These are phyloP conservation scores for Columba janthina DNA, from an alignment of 2,113 vertebrate species.

Conservation along the genomic window DNA sequence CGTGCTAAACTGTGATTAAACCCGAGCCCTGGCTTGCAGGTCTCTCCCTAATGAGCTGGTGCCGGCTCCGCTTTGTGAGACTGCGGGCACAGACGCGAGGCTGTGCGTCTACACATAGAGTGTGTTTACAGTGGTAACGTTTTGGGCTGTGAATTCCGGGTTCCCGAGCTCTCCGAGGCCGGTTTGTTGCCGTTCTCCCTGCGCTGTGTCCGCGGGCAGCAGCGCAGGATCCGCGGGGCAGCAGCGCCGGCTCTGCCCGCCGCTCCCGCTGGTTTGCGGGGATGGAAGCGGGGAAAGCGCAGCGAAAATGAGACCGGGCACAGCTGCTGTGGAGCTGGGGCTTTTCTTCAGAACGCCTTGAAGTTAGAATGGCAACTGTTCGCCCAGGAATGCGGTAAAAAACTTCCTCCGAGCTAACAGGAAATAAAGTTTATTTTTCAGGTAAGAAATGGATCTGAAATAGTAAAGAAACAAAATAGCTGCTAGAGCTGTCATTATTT, in stretches of 20 bases:
- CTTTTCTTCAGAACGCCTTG: rapidly evolving
- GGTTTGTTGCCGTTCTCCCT: rapidly evolving
- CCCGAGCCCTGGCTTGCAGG: background rate
- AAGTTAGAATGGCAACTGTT: background rate
- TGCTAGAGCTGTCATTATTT: background rate
- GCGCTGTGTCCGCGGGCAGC: background rate
- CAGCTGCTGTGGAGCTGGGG: rapidly evolving
- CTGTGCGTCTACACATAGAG: rapidly evolving
- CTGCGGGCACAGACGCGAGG: rapidly evolving
- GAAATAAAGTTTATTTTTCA: background rate
- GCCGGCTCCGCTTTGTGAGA: rapidly evolving
- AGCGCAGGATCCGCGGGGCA: too few relatives aligned
- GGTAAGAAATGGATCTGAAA: rapidly evolving
- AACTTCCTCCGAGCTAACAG: rapidly evolving
- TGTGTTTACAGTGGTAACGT: rapidly evolving
- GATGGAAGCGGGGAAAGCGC: rapidly evolving
- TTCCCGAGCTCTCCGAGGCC: rapidly evolving
- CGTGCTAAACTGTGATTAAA: rapidly evolving
- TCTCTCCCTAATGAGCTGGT: rapidly evolving
- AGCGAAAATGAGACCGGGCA: rapidly evolving
- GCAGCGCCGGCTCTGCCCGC: too few relatives aligned
- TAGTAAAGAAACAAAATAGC: background rate
- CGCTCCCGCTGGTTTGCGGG: rapidly evolving
- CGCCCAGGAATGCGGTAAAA: background rate
- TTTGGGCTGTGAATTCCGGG: rapidly evolving